Evolutionary conservation across 2,797 vertebrate species (phyloP), one percentile per base, ranked within the genome.

Genomic region (Esox masquinongy): DNA sequence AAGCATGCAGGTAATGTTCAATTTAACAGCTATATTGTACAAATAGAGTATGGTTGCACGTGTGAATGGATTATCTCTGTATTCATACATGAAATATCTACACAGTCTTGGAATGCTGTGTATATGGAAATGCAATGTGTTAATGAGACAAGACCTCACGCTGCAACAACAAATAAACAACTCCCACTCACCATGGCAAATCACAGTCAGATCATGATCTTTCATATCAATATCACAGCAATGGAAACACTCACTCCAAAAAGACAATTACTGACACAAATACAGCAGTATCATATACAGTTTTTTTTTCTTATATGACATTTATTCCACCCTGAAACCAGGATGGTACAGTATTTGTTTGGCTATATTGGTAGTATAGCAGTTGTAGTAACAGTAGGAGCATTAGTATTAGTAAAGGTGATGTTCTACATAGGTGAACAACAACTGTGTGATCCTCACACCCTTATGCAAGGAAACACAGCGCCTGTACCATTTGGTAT

Each of bases 211-310:
- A 50, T n/a, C 26, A 64, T 50, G 17, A 63, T 15, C 12, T 34
- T 50, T 68, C 24, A 36, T 24, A 24, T 71, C 56, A 50, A 50
- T 70, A 24, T 29, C 59, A 31, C 19, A 69, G 24, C 50, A 26
- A 76, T 61, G 5, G 26, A n/a, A 51, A 31, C 43, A 31, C 36
- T 31, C 50, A 56, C 12, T 19, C 31, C 36, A 26, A 17, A n/a
- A 64, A 72, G n/a, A 67, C n/a, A 47, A 75, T 22, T 59, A 72
- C 34, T 17, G 7, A 49, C 56, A 70, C 22, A 70, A 76, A 76
- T 31, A 22, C 22, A 61, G 11, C 8, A 71, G 12, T 29, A 53
- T 31, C 51, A n/a, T 26, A 16, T 14, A 26, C 26, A 16, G 11
- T 2, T 8, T 17, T 71, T 31, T 4, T 47, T 7, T 14, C 3